phyloP scores from a whole-genome alignment of 2,888 invertebrate species.

The Girardia tigrina region DNA sequence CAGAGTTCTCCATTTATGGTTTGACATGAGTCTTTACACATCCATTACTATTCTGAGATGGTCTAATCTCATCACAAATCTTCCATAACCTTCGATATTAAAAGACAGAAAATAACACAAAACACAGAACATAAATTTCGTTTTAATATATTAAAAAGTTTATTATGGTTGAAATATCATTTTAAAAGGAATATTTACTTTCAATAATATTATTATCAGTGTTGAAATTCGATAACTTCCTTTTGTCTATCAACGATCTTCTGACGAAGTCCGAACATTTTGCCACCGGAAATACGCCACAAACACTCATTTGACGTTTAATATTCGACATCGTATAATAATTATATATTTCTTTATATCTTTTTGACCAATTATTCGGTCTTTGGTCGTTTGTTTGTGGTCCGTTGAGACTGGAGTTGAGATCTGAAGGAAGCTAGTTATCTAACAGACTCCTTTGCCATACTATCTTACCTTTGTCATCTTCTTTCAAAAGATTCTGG shows the following conservation, averaged over 20 bases:
- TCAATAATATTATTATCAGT: background rate
- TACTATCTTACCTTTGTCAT: background rate
- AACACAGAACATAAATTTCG: too few species aligned
- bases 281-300: background rate
- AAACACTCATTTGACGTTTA: conserved; percentile 15
- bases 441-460: background rate
- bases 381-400: background rate
- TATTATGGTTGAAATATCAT: too few species aligned
- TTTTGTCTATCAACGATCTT: background rate
- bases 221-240: background rate
- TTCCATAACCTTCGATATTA: too few species aligned
- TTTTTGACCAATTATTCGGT: background rate
- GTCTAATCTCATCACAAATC: too few species aligned
- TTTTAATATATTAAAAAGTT: too few species aligned
- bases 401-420: background rate
- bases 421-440: background rate
- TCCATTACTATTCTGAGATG: too few species aligned
- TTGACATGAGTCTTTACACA: too few species aligned
- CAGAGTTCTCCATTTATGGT: too few species aligned
- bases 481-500: background rate
- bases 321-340: background rate
- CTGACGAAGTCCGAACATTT: background rate
- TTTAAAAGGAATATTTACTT: too few species aligned
- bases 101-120: too few species aligned
- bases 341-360: background rate